Percentiles rank a stretch among this genome's conserved stretches.
phyloP scores from a whole-genome alignment of 37 sponge, comb jelly and placozoan species.

The Hormiphora californensis region DNA sequence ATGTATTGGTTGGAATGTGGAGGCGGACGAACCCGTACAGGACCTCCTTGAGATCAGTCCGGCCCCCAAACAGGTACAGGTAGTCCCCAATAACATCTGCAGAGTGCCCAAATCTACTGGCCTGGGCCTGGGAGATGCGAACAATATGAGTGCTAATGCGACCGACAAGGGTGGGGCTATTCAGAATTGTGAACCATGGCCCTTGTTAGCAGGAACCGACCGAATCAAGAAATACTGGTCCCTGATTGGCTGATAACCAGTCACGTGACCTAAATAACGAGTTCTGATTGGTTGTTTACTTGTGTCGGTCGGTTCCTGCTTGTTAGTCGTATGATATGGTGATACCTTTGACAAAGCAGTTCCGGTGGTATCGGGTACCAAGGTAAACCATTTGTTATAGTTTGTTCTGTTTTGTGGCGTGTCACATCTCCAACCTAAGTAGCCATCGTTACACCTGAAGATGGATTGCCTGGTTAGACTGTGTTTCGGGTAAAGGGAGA shows the following conservation, averaged over 20 bases:
- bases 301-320: too few relatives aligned
- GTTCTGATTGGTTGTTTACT: too few relatives aligned
- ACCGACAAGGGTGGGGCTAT: too few relatives aligned
- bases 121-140: neutral
- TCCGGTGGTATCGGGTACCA: neutral
- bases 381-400: neutral
- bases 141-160: too few relatives aligned
- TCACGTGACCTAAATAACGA: too few relatives aligned
- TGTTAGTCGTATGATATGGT: too few relatives aligned
- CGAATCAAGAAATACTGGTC: too few relatives aligned
- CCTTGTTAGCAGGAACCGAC: too few relatives aligned
- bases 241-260: too few relatives aligned
- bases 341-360: too few relatives aligned
- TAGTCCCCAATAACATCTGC: conserved; percentile 43
- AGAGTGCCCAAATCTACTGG: conserved; percentile 16
- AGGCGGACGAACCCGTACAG: neutral
- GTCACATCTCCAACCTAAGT: neutral
- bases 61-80: conserved; percentile 36
- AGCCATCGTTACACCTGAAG: neutral
- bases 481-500: too few relatives aligned
- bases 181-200: too few relatives aligned
- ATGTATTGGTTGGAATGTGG: neutral
- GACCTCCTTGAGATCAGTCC: conserved; percentile 10
- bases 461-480: neutral
- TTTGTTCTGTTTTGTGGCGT: neutral